Conservation (phyloP, 2,797 vertebrate species). For the Clarias pachynema region DNA sequence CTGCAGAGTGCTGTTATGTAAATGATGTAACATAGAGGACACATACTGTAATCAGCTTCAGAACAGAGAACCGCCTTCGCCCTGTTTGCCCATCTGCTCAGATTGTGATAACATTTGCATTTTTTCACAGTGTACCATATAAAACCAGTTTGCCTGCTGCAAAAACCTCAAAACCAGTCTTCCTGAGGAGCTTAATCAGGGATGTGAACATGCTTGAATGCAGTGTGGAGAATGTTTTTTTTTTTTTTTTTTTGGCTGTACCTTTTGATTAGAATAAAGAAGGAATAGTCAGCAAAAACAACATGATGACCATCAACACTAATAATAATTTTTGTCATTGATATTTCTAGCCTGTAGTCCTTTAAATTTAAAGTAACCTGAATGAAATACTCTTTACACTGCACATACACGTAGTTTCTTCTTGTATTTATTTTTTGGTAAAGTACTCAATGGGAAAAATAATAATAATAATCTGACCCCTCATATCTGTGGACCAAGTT, state of each 20-base stretch:
- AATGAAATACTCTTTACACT: background rate
- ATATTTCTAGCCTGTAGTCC: too few relatives aligned
- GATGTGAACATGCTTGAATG: constrained; percentile 7
- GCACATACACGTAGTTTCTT: background rate
- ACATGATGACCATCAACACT: background rate
- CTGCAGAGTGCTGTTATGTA: constrained; percentile 8
- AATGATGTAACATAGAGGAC: constrained; percentile 16
- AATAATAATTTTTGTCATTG: background rate
- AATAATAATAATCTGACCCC: background rate
- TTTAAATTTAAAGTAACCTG: background rate
- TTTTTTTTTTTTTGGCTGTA: constrained; percentile 3
- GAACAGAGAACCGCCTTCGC: constrained; percentile 19
- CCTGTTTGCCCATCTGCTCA: constrained; percentile 31
- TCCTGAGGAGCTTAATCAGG: constrained; percentile 5
- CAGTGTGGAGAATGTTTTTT: background rate
- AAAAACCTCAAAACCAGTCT: constrained; percentile 13
- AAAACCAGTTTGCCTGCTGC: constrained; percentile 11
- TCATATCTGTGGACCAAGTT: background rate
- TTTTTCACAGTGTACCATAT: constrained; percentile 4
- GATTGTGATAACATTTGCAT: constrained; percentile 13
- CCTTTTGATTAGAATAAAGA: background rate
- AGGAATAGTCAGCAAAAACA: background rate
- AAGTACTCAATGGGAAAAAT: background rate
- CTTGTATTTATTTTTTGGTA: background rate
- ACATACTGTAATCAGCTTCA: constrained; percentile 28